A percentile compares a stretch with the other conserved stretches of the same genome.
Conservation (phyloP, 2,888 invertebrate genomes). For the Andrena dorsata region DNA sequence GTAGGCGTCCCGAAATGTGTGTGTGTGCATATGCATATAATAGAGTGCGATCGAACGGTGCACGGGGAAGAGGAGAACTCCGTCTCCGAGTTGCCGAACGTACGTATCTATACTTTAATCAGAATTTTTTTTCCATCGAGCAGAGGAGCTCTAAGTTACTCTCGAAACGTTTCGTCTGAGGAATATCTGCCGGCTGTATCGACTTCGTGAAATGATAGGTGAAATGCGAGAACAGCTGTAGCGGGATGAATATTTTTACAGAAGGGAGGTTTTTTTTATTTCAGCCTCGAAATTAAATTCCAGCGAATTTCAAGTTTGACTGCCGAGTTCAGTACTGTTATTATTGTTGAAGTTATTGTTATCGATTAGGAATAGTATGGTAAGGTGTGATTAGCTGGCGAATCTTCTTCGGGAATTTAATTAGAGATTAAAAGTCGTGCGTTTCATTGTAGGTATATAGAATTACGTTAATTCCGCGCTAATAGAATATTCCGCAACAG, state of each 20-base stretch:
- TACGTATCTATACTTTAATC: slow-evolving; percentile 29
- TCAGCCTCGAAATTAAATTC: neutral
- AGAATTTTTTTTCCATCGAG: neutral
- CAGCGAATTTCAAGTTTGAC: neutral
- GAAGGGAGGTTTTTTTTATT: neutral
- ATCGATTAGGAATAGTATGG: too few relatives aligned
- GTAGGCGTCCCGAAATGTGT: neutral
- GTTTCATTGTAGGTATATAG: neutral
- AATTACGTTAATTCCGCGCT: slow-evolving; percentile 29
- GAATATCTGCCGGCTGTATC: neutral
- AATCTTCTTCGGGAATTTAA: slow-evolving; percentile 5
- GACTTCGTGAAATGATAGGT: slow-evolving; percentile 3
- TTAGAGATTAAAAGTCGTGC: slow-evolving; percentile 3
- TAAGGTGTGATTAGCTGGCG: too few relatives aligned
- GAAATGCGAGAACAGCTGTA: neutral
- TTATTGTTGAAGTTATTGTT: too few relatives aligned
- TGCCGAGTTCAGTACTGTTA: too few relatives aligned
- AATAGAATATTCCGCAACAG: slow-evolving; percentile 23
- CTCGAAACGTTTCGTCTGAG: slow-evolving; percentile 1
- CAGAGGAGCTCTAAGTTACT: neutral
- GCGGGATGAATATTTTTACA: neutral
- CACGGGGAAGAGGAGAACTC: neutral
- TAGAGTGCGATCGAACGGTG: slow-evolving; percentile 27
- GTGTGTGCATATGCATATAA: neutral
- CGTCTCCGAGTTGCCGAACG: slow-evolving; percentile 18